These are phyloP conservation scores for Pseudomugil gertrudae DNA, from an alignment of 2,797 vertebrate species.

Conservation along the genomic window DNA sequence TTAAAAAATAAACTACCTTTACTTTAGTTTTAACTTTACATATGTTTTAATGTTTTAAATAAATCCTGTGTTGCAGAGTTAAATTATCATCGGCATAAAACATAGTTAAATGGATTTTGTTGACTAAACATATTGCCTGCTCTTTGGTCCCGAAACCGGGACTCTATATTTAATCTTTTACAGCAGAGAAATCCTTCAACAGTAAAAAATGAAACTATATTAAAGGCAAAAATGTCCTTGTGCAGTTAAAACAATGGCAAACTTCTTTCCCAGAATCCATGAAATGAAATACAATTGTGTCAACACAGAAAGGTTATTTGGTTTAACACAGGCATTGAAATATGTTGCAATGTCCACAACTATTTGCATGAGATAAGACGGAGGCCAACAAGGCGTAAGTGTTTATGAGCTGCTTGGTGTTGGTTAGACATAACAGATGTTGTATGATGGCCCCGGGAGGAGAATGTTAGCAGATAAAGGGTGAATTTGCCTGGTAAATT, in stretches of 20 bases:
- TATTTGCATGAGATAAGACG: constrained; percentile 66
- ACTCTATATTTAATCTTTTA: background rate
- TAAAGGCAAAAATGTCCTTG: constrained; percentile 10
- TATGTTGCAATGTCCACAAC: constrained; percentile 34
- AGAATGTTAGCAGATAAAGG: background rate
- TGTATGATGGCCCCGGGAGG: background rate
- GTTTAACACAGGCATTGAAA: constrained; percentile 33
- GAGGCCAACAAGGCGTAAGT: constrained; percentile 18
- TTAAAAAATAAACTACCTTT: background rate
- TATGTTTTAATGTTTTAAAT: background rate
- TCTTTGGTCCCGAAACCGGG: background rate
- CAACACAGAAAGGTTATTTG: background rate
- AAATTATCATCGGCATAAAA: background rate
- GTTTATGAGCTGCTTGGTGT: constrained; percentile 9
- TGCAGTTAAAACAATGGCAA: fast-evolving
- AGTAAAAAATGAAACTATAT: background rate
- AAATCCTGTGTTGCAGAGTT: background rate
- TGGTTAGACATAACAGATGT: constrained; percentile 7
- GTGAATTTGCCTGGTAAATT: constrained; percentile 25
- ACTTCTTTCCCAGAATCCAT: constrained; percentile 16
- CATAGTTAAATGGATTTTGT: background rate
- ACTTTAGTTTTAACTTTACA: background rate
- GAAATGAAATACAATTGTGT: constrained; percentile 36
- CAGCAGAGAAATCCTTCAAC: background rate
- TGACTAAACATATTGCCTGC: background rate